Conservation (phyloP, 2,797 vertebrate species). For the Antennarius maculatus region DNA sequence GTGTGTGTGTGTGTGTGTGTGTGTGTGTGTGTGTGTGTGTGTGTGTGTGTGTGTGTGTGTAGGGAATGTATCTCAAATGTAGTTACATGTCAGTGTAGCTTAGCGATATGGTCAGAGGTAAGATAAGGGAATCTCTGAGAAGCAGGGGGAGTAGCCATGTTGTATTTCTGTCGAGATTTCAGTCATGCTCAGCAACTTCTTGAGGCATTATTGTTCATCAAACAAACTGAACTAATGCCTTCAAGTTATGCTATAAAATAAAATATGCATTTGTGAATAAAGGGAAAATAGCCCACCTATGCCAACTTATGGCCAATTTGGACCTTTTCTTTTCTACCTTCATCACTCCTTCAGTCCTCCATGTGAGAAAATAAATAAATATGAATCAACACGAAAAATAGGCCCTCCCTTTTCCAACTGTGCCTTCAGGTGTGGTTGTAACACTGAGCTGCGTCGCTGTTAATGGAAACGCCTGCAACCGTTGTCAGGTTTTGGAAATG, state of each 20-base stretch:
- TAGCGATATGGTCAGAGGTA: constrained; percentile 31
- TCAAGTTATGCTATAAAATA: constrained; percentile 32
- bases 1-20: background rate
- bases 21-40: constrained; percentile 4
- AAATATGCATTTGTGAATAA: constrained; percentile 16
- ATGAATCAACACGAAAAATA: constrained; percentile 32
- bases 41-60: constrained; percentile 5
- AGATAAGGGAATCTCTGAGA: constrained; percentile 42
- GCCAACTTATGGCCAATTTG: constrained; percentile 41
- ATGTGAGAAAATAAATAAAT: constrained; percentile 21
- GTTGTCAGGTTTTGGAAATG: constrained; percentile 70
- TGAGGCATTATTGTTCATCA: constrained; percentile 37
- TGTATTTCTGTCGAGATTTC: constrained; percentile 37
- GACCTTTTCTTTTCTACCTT: constrained; percentile 35
- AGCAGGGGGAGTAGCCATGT: constrained; percentile 42
- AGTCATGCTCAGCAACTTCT: constrained; percentile 59
- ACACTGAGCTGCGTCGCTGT: constrained; percentile 66
- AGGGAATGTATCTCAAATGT: constrained; percentile 19
- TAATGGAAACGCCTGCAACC: constrained; percentile 59
- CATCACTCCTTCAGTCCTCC: constrained; percentile 21
- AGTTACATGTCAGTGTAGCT: constrained; percentile 16
- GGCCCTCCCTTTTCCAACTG: background rate
- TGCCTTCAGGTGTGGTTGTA: constrained; percentile 53
- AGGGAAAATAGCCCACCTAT: constrained; percentile 36
- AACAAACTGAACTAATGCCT: constrained; percentile 37